Base-by-base conservation (phyloP, 2,113 vertebrate genomes). In the Lethenteron camtschaticum region DNA sequence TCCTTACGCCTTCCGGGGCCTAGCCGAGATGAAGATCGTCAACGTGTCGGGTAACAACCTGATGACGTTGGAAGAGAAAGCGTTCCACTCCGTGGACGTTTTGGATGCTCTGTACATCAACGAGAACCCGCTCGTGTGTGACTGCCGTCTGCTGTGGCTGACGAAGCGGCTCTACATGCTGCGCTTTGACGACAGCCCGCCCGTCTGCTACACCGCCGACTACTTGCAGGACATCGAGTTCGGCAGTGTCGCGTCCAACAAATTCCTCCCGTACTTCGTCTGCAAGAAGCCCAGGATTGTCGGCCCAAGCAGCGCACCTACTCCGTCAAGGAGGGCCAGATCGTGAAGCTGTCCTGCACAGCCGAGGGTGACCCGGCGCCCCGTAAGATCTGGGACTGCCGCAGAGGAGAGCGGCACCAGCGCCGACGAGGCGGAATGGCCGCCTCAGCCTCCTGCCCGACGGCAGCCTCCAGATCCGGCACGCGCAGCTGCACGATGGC, bases 141-240 rank as follows among this genome's bases (percentile, higher is more conserved):
- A 96, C 79, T 99, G 94, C 74, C 83, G 92, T 58, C 83, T 99
- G 71, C 82, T 99, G 69, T 99, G 94, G 94, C 86, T 99, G 55
- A 96, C 95, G 79, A 85, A 90, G 12, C 81, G 92, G 16, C 89
- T 92, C 74, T 96, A 92, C 90, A 81, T 90, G 72, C 84, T 99
- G 70, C 96, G 96, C 76, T 99, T 96, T 75, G 90, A 95, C 81
- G 82, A 85, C 73, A 88, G 89, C 75, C 90, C 95, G 76, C 92
- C 94, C 41, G 91, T 87, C 2, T 97, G 94, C 8, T 80, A 88
- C 70, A 92, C 86, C 1, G 90, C 92, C 0, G 92, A 96, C 75
- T 92, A 90, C 0, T 92, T 96, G 69, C 94, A 99, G 78, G 94
- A 90, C 69, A 97, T 95, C 77, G 90, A 96, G 77, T 96, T 99